Base-by-base conservation (phyloP, 64 coral and sea anemone species). In the Hydrozoanthus tunicans region DNA sequence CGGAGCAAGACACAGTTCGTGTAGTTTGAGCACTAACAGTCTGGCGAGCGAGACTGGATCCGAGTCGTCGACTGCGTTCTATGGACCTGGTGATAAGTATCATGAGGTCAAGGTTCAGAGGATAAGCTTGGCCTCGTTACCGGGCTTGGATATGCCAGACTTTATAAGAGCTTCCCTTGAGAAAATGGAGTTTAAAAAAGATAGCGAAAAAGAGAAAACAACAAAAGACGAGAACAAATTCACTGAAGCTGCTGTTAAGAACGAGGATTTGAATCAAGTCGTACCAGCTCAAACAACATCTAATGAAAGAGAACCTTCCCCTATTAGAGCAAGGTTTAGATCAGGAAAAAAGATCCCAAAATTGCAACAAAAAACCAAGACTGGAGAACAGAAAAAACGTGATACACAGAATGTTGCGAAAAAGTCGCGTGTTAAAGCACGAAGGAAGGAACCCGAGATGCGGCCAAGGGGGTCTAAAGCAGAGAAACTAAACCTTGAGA, bases 41-140 rank as follows among this genome's bases (percentile, higher is more conserved):
- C 12, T 74, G 56, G 69, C 68, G 5, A 88, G 84, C 10, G 84
- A 88, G 56, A 73, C 84, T 43, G 84, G 70, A 32, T 88, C 84
- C 1, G 84, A 88, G 55, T 73, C 56, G 12, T 88, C 84, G 10
- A 58, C 84, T 9, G 74, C 56, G 12, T 88, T 88, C 68, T 56
- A 88, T 23, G 84, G 84, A 6, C 84, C 84, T 74, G 84, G 84
- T 60, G 84, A 88, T 5, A 88, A 88, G 84, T 73, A 25, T 27
- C 84, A 88, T 43, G 84, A 88, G 9, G 69, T 88, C 56, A 88
- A 57, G 56, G 84, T 88, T 10, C 68, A 74, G 53, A 72, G 55
- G 57, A 70, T 88, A 24, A 88, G 84, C 59, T 88, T 88, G 55
- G 60, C 84, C 5, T 88, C 84, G 1, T 56, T 88, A 5, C 84